These are phyloP conservation scores for Agrochola circellaris DNA, from an alignment of 2,888 invertebrate species.

Conservation along the genomic window DNA sequence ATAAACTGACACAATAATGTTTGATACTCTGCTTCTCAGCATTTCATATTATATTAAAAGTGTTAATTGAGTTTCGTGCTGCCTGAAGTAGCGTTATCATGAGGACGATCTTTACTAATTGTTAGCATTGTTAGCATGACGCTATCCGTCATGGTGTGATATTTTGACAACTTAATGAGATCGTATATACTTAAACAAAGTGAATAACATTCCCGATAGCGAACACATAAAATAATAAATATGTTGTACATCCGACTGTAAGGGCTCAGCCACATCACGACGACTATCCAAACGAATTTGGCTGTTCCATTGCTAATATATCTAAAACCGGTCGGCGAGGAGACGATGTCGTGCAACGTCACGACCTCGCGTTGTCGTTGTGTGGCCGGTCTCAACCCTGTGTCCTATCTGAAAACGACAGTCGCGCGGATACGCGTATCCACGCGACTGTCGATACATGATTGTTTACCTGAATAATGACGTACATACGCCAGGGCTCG, in stretches of 20 bases:
- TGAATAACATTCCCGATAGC: conserved; percentile 49
- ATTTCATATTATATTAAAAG: neutral
- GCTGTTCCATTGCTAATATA: neutral
- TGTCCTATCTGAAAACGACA: neutral
- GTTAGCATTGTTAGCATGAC: neutral
- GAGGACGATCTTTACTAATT: neutral
- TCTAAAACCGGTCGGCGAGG: neutral
- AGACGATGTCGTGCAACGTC: too few relatives aligned
- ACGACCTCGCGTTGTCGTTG: neutral
- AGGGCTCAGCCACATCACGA: neutral
- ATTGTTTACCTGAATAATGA: conserved; percentile 1
- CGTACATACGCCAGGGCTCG: too few relatives aligned
- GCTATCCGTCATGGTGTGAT: conserved; percentile 13
- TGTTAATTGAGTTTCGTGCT: neutral
- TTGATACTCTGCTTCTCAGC: neutral
- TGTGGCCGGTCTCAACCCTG: neutral
- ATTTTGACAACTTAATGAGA: conserved; percentile 17
- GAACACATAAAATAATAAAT: conserved; percentile 26
- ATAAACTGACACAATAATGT: neutral
- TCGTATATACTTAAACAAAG: conserved; percentile 7
- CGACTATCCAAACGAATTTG: neutral
- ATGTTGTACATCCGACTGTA: neutral
- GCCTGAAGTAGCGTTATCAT: neutral
- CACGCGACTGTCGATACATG: too few relatives aligned
- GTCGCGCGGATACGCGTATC: too few relatives aligned